Conservation (phyloP, 2,888 invertebrate genomes). For the Phortica okadai region DNA sequence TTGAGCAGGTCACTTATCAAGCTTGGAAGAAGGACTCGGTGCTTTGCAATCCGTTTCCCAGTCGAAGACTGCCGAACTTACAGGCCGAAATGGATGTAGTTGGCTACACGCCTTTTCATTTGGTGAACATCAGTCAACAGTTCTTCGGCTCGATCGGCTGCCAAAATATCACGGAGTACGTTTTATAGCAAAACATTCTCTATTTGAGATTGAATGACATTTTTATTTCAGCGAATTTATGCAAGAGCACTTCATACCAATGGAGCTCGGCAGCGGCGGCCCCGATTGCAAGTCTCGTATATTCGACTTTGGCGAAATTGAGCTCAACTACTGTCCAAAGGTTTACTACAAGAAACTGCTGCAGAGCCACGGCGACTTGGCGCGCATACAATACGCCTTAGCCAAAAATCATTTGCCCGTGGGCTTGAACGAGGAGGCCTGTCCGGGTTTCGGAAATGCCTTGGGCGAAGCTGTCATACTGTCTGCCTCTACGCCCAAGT, state of each 20-base stretch:
- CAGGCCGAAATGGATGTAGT: slow-evolving; percentile 77
- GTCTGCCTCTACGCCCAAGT: slow-evolving; percentile 82
- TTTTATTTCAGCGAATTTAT: slow-evolving; percentile 50
- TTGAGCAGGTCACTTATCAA: slow-evolving; percentile 89
- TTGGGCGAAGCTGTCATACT: slow-evolving; percentile 67
- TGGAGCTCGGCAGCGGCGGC: slow-evolving; percentile 53
- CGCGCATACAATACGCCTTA: slow-evolving; percentile 61
- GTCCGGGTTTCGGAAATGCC: slow-evolving; percentile 68
- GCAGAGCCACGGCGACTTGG: slow-evolving; percentile 69
- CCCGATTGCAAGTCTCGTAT: slow-evolving; percentile 67
- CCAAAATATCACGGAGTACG: slow-evolving; percentile 57
- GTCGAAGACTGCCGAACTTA: slow-evolving; percentile 78
- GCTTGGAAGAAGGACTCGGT: slow-evolving; percentile 78
- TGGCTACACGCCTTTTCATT: slow-evolving; percentile 51
- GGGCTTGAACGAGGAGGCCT: slow-evolving; percentile 65
- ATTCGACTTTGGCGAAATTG: slow-evolving; percentile 63
- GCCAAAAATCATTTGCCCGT: slow-evolving; percentile 56
- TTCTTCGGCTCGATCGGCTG: slow-evolving; percentile 61
- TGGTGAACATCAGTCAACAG: slow-evolving; percentile 58
- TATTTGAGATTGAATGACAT: not conserved
- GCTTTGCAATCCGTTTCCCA: slow-evolving; percentile 59
- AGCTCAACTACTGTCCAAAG: slow-evolving; percentile 64
- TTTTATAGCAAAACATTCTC: not conserved
- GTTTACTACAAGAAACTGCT: slow-evolving; percentile 71
- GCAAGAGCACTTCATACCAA: slow-evolving; percentile 53